Evolutionary conservation across 2,888 invertebrate species (phyloP).

Genomic region (Lepidocyrtinus sp.): DNA sequence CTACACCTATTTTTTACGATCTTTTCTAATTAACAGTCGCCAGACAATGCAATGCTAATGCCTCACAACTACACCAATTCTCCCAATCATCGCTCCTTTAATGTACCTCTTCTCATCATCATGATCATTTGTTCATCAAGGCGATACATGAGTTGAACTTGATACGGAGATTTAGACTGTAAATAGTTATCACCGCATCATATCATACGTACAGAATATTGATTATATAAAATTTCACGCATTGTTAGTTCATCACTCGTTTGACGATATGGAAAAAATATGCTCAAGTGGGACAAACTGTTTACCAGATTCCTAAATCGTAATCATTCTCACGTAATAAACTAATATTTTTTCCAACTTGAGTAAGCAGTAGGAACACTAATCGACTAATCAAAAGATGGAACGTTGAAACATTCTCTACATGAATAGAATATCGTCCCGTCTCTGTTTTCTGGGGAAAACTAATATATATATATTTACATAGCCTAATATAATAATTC

Average conservation of each 20-base stretch:
- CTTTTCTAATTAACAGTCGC: neutral
- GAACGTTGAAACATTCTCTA: too few relatives aligned
- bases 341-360: too few relatives aligned
- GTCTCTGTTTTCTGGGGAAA: too few relatives aligned
- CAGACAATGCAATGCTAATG: neutral
- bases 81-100: neutral
- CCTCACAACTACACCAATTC: too few relatives aligned
- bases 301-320: too few relatives aligned
- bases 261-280: neutral
- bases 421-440: too few relatives aligned
- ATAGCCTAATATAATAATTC: too few relatives aligned
- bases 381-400: too few relatives aligned
- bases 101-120: neutral
- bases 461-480: too few relatives aligned
- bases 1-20: neutral
- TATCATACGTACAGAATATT: neutral
- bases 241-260: neutral
- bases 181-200: neutral
- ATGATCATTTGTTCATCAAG: neutral
- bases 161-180: neutral
- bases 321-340: too few relatives aligned
- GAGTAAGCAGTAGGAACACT: too few relatives aligned
- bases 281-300: neutral
- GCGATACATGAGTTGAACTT: neutral
- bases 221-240: neutral